Evolutionary conservation across 1,140 invertebrate species (phyloP).

Genomic region (Drosophila pectinifera): DNA sequence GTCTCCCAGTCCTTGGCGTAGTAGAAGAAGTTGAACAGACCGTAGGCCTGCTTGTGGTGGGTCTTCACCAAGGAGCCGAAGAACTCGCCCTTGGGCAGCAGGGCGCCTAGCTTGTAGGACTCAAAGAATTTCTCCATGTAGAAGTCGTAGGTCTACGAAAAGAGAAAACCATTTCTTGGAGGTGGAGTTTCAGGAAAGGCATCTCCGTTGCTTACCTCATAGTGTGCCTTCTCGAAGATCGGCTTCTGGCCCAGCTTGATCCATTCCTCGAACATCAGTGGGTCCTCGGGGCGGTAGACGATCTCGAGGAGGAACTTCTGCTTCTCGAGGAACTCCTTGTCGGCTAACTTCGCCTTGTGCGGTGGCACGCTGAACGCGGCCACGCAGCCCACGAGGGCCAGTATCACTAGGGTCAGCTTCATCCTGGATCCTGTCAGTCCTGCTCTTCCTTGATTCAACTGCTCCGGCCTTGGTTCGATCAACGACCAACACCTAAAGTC

Average conservation of each 20-base stretch:
- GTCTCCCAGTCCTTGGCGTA: too few species aligned
- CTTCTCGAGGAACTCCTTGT: constrained; percentile 84
- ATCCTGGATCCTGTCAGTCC: constrained; percentile 46
- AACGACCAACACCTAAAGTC: constrained; percentile 76
- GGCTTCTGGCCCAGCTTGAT: constrained; percentile 63
- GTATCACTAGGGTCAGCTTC: constrained; percentile 66
- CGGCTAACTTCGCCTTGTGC: constrained; percentile 59
- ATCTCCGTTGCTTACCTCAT: constrained; percentile 58
- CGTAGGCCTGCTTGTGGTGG: too few species aligned
- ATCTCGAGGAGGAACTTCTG: constrained; percentile 88
- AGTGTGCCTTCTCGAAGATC: constrained; percentile 59
- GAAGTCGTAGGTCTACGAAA: constrained; percentile 86
- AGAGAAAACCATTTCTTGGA: too few species aligned
- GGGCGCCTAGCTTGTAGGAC: constrained; percentile 86
- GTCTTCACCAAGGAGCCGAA: too few species aligned
- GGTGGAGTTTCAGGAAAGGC: neutral
- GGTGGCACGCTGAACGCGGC: constrained; percentile 59
- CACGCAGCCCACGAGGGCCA: constrained; percentile 73
- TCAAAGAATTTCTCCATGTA: constrained; percentile 87
- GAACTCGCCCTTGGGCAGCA: constrained; percentile 86
- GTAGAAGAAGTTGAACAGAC: too few species aligned
- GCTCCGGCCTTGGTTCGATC: constrained; percentile 67
- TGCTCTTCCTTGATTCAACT: constrained; percentile 41
- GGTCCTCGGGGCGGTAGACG: constrained; percentile 87
- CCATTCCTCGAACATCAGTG: constrained; percentile 71